phyloP scores from a whole-genome alignment of 2,113 vertebrate species.

The Cyanoliseus patagonus region DNA sequence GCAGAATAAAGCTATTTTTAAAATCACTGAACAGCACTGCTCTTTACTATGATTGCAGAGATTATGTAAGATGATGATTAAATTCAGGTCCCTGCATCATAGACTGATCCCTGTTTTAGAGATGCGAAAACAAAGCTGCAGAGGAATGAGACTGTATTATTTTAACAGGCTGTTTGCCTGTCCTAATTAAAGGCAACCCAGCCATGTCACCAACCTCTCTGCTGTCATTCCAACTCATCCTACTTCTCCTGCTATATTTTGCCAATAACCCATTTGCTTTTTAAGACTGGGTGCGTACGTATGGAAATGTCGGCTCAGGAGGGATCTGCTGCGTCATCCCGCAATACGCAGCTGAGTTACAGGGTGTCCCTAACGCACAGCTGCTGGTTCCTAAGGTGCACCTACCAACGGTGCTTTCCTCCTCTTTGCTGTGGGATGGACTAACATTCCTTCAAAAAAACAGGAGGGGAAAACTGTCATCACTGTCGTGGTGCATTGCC shows the following conservation, averaged over 20 bases:
- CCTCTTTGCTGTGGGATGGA: background rate
- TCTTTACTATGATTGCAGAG: conserved; percentile 29
- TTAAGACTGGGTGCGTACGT: background rate
- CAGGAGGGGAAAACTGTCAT: background rate
- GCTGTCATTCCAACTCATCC: background rate
- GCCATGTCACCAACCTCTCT: background rate
- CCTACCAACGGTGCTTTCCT: background rate
- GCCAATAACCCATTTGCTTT: background rate
- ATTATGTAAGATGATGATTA: conserved; percentile 21
- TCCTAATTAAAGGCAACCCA: background rate
- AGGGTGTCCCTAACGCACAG: background rate
- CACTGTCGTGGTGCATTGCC: background rate
- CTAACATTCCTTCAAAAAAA: background rate
- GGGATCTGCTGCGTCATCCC: conserved; percentile 37
- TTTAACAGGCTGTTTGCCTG: background rate
- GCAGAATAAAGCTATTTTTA: conserved; percentile 17
- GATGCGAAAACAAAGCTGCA: background rate
- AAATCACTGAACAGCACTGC: conserved; percentile 25
- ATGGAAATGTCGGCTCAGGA: background rate
- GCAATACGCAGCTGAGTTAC: background rate
- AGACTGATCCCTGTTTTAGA: background rate
- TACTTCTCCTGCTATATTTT: background rate
- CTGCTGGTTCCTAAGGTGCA: background rate
- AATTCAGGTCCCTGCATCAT: conserved; percentile 25
- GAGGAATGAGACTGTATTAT: background rate